Percentiles rank a stretch among this genome's conserved stretches.
Conservation (phyloP, 2,113 vertebrate genomes). For the Vireo altiloquus region DNA sequence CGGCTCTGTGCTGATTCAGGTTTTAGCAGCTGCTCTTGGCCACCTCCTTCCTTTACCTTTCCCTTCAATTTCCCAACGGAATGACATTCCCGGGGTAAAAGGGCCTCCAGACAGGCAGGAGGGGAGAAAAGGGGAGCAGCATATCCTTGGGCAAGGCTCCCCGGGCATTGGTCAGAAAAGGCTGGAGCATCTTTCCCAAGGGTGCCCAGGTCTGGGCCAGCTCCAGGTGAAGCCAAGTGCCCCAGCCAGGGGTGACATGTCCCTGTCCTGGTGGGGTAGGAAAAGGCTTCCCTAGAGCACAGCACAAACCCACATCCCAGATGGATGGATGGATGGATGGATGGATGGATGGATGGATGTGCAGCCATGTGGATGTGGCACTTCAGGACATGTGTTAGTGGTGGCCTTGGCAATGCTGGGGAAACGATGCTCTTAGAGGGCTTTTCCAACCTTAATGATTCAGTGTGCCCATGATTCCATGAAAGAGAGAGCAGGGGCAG, state of each 20-base stretch:
- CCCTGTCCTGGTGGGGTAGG: neutral
- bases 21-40: neutral
- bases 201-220: neutral
- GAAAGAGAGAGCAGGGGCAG: neutral
- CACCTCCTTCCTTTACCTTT: neutral
- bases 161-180: accelerated
- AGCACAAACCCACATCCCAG: neutral
- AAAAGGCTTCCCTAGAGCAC: neutral
- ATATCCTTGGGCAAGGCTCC: neutral
- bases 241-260: too few relatives aligned
- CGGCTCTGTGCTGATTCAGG: neutral
- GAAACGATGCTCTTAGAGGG: neutral
- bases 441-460: neutral
- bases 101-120: neutral
- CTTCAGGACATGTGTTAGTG: neutral
- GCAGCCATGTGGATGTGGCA: neutral
- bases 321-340: neutral
- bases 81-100: neutral
- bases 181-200: neutral
- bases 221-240: neutral
- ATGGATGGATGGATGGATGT: neutral
- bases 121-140: neutral
- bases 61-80: neutral
- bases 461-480: neutral
- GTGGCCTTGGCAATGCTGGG: neutral